phyloP scores from a whole-genome alignment of 2,797 vertebrate genomes.

The Amniataba percoides region DNA sequence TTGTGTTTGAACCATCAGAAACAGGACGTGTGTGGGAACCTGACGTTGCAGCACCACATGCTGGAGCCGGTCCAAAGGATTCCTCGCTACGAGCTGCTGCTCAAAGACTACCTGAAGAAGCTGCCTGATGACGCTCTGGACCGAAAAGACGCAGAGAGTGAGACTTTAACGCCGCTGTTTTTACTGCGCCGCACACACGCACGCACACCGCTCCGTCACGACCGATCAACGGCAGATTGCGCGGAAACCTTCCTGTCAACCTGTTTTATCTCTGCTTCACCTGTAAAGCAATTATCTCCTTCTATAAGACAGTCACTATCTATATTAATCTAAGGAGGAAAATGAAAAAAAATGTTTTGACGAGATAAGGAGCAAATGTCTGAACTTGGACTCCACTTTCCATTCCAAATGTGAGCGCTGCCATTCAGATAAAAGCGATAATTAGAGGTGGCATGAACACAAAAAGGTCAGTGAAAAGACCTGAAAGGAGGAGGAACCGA shows the following conservation, averaged over 20 bases:
- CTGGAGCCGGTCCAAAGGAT: conserved; percentile 97
- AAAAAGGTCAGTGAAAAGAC: conserved; percentile 20
- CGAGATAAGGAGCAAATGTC: neutral
- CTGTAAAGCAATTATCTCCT: neutral
- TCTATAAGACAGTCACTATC: neutral
- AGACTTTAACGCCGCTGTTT: conserved; percentile 48
- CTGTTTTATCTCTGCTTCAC: neutral
- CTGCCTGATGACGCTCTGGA: conserved; percentile 92
- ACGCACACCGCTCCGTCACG: neutral
- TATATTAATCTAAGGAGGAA: neutral
- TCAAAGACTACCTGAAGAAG: conserved; percentile 97
- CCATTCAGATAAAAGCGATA: conserved; percentile 14
- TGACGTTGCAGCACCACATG: conserved; percentile 99
- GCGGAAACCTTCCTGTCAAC: neutral
- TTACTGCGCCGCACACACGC: neutral
- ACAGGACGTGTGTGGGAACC: conserved; percentile 94
- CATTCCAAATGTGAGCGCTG: neutral
- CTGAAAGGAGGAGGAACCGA: neutral
- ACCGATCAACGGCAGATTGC: too few species aligned
- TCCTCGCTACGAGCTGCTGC: conserved; percentile 95
- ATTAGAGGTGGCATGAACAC: conserved; percentile 16
- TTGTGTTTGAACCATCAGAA: conserved; percentile 83
- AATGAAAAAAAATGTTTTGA: neutral
- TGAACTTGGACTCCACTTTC: neutral
- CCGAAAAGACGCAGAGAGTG: conserved; percentile 95